Percentiles rank a stretch among this genome's conserved stretches.
These are phyloP conservation scores for Aphidius colemani DNA, from an alignment of 2,888 invertebrate genomes.

Conservation along the genomic window DNA sequence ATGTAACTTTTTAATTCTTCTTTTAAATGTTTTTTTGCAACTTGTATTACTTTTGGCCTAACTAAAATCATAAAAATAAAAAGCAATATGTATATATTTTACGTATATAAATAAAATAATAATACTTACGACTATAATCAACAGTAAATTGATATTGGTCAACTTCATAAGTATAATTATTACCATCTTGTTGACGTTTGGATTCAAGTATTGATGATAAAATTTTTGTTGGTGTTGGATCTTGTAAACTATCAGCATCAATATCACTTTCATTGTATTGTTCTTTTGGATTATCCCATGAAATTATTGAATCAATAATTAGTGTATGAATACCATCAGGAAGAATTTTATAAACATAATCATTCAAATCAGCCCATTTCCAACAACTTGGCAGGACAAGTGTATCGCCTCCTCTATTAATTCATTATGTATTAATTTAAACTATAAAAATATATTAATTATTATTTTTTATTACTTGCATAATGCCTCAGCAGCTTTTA, in stretches of 20 bases:
- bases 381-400: constrained; percentile 66
- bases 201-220: neutral
- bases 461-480: constrained; percentile 40
- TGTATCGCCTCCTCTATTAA: constrained; percentile 66
- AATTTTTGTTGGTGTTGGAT: neutral
- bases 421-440: constrained; percentile 6
- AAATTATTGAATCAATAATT: constrained; percentile 44
- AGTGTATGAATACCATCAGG: constrained; percentile 64
- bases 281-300: constrained; percentile 46
- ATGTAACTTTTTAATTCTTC: constrained; percentile 65
- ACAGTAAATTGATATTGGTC: constrained; percentile 15
- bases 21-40: constrained; percentile 58
- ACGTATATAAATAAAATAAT: neutral
- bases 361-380: constrained; percentile 66
- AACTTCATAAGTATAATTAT: neutral
- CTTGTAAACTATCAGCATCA: constrained; percentile 10
- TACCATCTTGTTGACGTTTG: neutral
- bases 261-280: constrained; percentile 29
- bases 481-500: constrained; percentile 58
- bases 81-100: neutral
- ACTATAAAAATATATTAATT: neutral
- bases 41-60: constrained; percentile 61
- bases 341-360: constrained; percentile 65
- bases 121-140: constrained; percentile 48
- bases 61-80: constrained; percentile 49